Conservation (phyloP, 2,797 vertebrate species). For the Halcyon badia region DNA sequence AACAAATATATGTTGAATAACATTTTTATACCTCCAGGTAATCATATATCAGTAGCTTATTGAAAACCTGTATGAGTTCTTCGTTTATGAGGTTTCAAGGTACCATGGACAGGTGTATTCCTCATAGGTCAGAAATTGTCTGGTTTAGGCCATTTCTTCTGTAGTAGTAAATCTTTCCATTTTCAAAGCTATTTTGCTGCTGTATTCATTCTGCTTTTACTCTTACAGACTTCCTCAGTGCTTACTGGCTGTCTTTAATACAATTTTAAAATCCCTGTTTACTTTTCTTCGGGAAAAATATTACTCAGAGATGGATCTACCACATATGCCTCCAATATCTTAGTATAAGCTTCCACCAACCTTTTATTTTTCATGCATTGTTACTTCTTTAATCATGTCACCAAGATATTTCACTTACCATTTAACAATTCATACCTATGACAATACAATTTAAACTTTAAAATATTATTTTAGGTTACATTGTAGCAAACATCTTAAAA, state of each 20-base stretch:
- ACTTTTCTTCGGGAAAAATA: neutral
- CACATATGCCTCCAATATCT: neutral
- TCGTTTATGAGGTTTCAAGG: neutral
- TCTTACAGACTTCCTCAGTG: neutral
- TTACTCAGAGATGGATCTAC: neutral
- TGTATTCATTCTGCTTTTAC: neutral
- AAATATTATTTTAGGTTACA: neutral
- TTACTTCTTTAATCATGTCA: neutral
- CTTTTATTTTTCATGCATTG: neutral
- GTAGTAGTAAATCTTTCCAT: neutral
- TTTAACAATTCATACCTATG: neutral
- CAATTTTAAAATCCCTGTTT: neutral
- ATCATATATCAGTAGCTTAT: neutral
- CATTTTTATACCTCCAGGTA: neutral
- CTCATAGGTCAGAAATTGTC: neutral
- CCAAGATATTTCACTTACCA: neutral
- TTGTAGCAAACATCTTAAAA: neutral
- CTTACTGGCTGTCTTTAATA: neutral
- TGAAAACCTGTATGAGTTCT: neutral
- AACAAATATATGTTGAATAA: neutral
- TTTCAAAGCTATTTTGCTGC: neutral
- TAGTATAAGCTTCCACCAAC: neutral
- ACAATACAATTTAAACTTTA: neutral
- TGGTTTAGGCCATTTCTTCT: neutral
- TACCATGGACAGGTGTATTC: neutral